Percentiles rank a stretch among this genome's conserved stretches.
phyloP scores from a whole-genome alignment of 2,888 invertebrate species.

The Platycnemis pennipes region DNA sequence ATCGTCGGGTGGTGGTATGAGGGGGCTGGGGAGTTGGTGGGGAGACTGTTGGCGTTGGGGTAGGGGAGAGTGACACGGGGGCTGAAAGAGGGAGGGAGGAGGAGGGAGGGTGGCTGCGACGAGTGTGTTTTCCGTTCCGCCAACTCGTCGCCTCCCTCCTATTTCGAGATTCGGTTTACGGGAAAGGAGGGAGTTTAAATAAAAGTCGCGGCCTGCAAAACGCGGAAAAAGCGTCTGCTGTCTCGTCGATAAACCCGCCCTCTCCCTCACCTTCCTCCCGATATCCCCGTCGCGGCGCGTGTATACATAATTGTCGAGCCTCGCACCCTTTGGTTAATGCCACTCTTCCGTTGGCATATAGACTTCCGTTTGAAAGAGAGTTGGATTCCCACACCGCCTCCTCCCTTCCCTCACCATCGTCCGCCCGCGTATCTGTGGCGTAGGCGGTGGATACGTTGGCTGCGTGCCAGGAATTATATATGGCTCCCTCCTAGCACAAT shows the following conservation, averaged over 20 bases:
- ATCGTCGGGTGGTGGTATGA: neutral
- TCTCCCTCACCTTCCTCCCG: no score
- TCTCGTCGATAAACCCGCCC: no score
- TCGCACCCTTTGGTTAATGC: neutral
- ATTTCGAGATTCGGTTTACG: conserved; percentile 19
- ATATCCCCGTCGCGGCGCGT: no score
- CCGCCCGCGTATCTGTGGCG: conserved; percentile 20
- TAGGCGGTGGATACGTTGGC: conserved; percentile 15
- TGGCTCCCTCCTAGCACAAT: conserved; percentile 19
- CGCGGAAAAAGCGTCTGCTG: no score
- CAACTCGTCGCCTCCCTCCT: conserved; percentile 24
- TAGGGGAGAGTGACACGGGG: neutral
- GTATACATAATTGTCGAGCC: no score
- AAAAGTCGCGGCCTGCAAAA: neutral
- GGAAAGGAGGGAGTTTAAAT: neutral
- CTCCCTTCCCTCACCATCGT: neutral
- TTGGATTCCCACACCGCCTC: neutral
- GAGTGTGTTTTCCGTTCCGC: conserved; percentile 30
- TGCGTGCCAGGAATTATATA: neutral
- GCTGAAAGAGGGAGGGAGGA: neutral
- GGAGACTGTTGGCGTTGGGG: neutral
- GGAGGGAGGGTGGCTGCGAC: neutral
- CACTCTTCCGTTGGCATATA: neutral
- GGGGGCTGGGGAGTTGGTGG: neutral
- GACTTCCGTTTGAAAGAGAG: neutral